Evolutionary conservation across 2,797 vertebrate species (phyloP).

Genomic region (Gorsachius magnificus): DNA sequence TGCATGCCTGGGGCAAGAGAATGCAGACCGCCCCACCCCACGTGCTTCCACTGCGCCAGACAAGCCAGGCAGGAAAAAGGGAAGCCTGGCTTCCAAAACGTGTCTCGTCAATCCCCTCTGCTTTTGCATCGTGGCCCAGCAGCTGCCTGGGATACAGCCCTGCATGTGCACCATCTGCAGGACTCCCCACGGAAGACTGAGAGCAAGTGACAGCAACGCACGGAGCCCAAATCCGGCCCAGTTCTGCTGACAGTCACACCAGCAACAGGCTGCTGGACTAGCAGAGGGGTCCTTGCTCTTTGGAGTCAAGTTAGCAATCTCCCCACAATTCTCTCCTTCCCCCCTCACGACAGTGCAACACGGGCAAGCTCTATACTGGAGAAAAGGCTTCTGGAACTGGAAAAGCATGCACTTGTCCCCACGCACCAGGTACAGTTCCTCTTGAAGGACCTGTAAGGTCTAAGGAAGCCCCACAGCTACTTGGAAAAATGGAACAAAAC

Average conservation of each 20-base stretch:
- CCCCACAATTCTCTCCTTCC: not conserved
- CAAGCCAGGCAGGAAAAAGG: not conserved
- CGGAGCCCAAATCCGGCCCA: not conserved
- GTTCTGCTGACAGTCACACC: not conserved
- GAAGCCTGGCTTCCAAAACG: not conserved
- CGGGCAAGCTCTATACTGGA: conserved; percentile 66
- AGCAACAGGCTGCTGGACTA: not conserved
- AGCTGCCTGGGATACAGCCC: not conserved
- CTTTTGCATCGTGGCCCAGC: not conserved
- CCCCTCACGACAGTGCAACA: conserved; percentile 63
- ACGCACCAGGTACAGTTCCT: conserved; percentile 76
- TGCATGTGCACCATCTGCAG: not conserved
- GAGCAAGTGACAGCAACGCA: not conserved
- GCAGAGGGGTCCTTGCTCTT: not conserved
- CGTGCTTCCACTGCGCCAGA: not conserved
- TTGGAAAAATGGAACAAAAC: not conserved
- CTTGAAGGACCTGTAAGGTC: conserved; percentile 78
- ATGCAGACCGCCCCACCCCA: not conserved
- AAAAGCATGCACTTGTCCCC: conserved; percentile 81
- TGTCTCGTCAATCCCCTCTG: not conserved
- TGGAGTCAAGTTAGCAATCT: not conserved
- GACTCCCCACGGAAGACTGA: not conserved
- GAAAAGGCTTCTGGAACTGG: conserved; percentile 63
- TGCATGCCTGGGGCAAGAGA: not conserved
- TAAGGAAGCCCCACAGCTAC: not conserved